Evolutionary conservation across 2,888 invertebrate species (phyloP), one percentile per base, ranked within the genome.

Genomic region (Pollenia labialis): DNA sequence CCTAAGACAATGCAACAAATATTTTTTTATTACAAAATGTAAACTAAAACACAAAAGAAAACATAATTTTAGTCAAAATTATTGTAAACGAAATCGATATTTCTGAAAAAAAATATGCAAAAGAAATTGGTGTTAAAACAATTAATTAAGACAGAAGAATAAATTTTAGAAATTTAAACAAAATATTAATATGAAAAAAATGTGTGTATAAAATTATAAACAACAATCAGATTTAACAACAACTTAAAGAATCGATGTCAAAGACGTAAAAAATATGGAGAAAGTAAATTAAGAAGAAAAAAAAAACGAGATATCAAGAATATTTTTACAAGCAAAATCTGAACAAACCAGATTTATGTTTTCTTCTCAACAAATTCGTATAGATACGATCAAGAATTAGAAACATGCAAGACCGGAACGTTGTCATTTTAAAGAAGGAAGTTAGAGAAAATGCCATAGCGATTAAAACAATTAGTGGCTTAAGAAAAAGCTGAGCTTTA

Each of bases 231-330:
- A 62, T n/a, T 14, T 2, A 54, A 56, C 4, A 62, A 16, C 1
- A 69, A 64, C 44, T 18, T 40, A 50, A 11, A 54, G 50, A 62
- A 79, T 79, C 79, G 46, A 74, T 84, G 84, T 69, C 84, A 84
- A 84, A 79, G 18, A 52, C 66, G 66, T 72, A 52, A 62, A 32
- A n/a, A 42, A 69, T 1, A 46, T 16, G 11, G 68, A 60, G 79
- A 79, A 79, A 79, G 79, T 79, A 50, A 69, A 60, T 46, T 32
- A 58, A 72, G 11, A 52, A 76, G 23, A 75, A 14, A 54, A 18
- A 4, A 44, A 40, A 60, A 2, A 75, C 42, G 66, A 64, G 11
- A 79, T 23, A 56, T 32, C 10, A 58, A 60, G 23, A 72, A 58
- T 44, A 64, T 44, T 58, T 58, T 40, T 16, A 62, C 10, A 12